Percentiles rank a stretch among this genome's conserved stretches.
These are phyloP conservation scores for Anabacerthia variegaticeps DNA, from an alignment of 2,797 vertebrate species.

Conservation along the genomic window DNA sequence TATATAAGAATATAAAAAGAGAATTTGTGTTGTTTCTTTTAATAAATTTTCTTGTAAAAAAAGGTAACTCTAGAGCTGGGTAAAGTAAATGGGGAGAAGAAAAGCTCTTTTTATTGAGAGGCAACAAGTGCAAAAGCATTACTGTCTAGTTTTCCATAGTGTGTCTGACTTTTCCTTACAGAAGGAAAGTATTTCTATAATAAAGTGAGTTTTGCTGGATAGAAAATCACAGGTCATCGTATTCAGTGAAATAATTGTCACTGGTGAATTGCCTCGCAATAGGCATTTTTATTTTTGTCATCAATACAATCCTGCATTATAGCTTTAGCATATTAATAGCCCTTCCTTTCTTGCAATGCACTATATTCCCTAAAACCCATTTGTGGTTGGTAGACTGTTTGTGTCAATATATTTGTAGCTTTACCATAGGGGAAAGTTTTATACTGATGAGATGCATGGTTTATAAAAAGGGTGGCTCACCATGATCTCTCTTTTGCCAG, in stretches of 20 bases:
- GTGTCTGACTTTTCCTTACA: not conserved
- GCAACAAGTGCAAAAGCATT: not conserved
- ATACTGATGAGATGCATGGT: not conserved
- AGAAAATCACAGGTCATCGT: not conserved
- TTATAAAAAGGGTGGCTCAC: not conserved
- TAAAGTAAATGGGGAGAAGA: not conserved
- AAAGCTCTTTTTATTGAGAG: not conserved
- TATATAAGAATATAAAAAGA: not conserved
- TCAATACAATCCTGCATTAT: not conserved
- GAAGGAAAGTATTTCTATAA: not conserved
- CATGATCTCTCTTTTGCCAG: not conserved
- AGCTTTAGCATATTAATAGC: not conserved
- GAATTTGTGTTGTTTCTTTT: not conserved
- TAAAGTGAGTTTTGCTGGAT: not conserved
- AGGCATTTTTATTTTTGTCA: not conserved
- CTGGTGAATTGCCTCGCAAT: not conserved
- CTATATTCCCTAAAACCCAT: not conserved
- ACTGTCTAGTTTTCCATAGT: not conserved
- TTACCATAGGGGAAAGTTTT: not conserved
- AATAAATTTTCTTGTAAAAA: not conserved
- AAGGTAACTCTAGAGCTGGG: not conserved
- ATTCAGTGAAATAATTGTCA: not conserved
- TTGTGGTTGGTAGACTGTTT: not conserved
- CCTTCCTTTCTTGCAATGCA: conserved; percentile 14
- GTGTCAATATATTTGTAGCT: not conserved